Percentiles rank a stretch among this genome's conserved stretches.
Conservation (phyloP, 2,113 vertebrate genomes). For the Elephas maximus region DNA sequence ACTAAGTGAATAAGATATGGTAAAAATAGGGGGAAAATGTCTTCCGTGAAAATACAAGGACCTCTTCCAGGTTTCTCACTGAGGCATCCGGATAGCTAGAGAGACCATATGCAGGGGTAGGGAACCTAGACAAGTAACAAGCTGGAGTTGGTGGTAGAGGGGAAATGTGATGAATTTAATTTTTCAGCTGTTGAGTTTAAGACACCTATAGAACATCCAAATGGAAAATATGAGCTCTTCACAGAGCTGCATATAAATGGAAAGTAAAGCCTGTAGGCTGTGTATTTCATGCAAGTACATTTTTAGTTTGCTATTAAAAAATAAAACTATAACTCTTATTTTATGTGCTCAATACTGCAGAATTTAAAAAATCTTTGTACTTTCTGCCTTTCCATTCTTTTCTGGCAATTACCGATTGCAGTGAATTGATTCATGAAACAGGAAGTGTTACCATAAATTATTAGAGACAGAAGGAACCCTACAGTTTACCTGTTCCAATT, state of each 20-base stretch:
- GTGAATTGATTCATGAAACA: background rate
- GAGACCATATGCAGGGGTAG: no score
- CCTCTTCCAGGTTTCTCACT: background rate
- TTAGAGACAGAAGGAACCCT: background rate
- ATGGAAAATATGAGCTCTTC: background rate
- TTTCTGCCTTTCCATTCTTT: background rate
- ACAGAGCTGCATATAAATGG: background rate
- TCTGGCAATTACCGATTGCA: background rate
- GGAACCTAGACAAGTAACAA: background rate
- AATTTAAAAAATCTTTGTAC: background rate
- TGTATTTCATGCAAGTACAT: background rate
- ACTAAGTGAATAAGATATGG: background rate
- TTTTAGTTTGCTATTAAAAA: background rate
- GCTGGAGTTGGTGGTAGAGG: background rate
- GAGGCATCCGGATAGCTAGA: background rate
- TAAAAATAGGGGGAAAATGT: background rate
- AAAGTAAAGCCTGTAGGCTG: background rate
- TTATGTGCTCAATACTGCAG: background rate
- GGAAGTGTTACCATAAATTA: background rate
- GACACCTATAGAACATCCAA: background rate
- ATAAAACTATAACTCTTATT: background rate
- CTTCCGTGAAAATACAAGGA: background rate
- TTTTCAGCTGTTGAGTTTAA: background rate
- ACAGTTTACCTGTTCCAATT: background rate
- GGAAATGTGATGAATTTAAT: background rate